A percentile compares a stretch with the other conserved stretches of the same genome.
Conservation (phyloP, 2,888 invertebrate species). For the Troides aeacus region DNA sequence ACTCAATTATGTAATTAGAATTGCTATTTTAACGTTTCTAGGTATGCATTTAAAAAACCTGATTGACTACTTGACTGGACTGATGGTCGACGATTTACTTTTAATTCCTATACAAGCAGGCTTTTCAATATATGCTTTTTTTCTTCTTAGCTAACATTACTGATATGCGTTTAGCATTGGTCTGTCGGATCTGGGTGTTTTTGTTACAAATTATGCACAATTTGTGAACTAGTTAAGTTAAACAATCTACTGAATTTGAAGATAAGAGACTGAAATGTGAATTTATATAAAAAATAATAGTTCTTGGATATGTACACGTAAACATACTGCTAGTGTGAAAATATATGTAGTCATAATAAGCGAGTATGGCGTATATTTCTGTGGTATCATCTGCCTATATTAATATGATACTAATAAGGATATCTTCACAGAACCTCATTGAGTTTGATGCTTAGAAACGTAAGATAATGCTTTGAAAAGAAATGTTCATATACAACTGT, state of each 20-base stretch:
- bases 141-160: conserved; percentile 24
- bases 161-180: neutral
- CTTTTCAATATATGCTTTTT: conserved; percentile 30
- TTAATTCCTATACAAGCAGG: conserved; percentile 25
- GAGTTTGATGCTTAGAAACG: too few relatives aligned
- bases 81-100: neutral
- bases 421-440: too few relatives aligned
- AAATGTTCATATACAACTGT: too few relatives aligned
- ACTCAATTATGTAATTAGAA: conserved; percentile 8
- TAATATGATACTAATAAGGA: too few relatives aligned
- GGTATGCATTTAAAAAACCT: conserved; percentile 6
- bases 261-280: too few relatives aligned
- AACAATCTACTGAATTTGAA: neutral
- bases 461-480: too few relatives aligned
- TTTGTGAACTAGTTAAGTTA: neutral
- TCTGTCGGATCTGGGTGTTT: neutral
- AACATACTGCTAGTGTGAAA: too few relatives aligned
- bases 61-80: conserved; percentile 7
- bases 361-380: too few relatives aligned
- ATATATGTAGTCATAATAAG: too few relatives aligned
- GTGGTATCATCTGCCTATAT: too few relatives aligned
- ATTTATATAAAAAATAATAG: neutral
- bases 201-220: neutral
- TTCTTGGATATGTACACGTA: conserved; percentile 9
- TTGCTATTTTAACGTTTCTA: conserved; percentile 1